A percentile compares a stretch with the other conserved stretches of the same genome.
phyloP scores from a whole-genome alignment of 2,888 invertebrate genomes.

The Amiota minor region DNA sequence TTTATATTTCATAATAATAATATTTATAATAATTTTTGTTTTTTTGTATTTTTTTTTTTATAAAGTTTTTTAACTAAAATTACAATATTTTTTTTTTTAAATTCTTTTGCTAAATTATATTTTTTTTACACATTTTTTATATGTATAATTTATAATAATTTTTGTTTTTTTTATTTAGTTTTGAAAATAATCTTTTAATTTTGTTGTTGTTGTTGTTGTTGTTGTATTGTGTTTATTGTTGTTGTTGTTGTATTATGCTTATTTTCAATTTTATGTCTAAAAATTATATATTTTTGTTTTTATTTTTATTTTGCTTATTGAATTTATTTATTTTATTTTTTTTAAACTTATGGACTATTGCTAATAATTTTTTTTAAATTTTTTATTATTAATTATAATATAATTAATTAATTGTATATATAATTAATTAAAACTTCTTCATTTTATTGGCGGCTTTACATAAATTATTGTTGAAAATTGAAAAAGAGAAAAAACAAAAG shows the following conservation, averaged over 20 bases:
- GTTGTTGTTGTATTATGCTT: constrained; percentile 38
- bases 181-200: constrained; percentile 38
- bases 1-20: background rate
- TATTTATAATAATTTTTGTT: constrained; percentile 35
- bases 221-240: background rate
- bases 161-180: constrained; percentile 29
- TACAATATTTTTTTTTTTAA: constrained; percentile 32
- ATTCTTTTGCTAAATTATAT: constrained; percentile 29
- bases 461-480: constrained; percentile 27
- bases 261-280: constrained; percentile 32
- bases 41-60: constrained; percentile 41
- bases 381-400: no score
- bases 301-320: constrained; percentile 37
- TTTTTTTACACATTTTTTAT: background rate
- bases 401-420: constrained; percentile 41
- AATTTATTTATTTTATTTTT: constrained; percentile 44
- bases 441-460: constrained; percentile 62
- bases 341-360: constrained; percentile 66
- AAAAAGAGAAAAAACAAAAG: constrained; percentile 39
- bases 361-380: constrained; percentile 39
- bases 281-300: constrained; percentile 41
- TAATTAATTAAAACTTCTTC: constrained; percentile 49
- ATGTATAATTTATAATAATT: constrained; percentile 8
- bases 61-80: constrained; percentile 38
- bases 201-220: constrained; percentile 36